Evolutionary conservation across 2,797 vertebrate genomes (phyloP).

Genomic region (Pteropus rufus): DNA sequence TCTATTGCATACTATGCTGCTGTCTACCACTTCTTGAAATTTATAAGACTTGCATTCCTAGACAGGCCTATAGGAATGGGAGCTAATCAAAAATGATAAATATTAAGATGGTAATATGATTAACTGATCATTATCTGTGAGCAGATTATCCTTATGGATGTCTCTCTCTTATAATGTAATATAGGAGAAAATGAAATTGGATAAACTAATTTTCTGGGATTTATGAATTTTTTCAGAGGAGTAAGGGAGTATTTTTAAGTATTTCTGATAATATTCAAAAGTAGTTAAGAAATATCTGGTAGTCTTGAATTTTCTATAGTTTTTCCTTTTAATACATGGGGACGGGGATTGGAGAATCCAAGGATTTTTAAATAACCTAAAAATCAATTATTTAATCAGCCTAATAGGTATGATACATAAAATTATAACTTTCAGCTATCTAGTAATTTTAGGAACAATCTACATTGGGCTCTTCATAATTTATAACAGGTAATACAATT

Average conservation of each 20-base stretch:
- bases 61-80: neutral
- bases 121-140: neutral
- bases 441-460: conserved; percentile 1
- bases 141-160: neutral
- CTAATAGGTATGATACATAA: neutral
- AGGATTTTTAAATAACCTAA: conserved; percentile 8
- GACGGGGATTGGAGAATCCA: neutral
- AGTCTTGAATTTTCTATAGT: neutral
- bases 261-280: neutral
- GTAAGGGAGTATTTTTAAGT: neutral
- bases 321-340: neutral
- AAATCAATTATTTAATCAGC: neutral
- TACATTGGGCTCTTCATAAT: neutral
- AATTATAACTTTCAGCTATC: neutral
- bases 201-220: neutral
- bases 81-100: neutral
- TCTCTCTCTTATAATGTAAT: neutral
- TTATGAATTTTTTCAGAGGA: neutral
- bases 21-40: neutral
- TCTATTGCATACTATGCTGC: neutral
- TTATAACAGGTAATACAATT: conserved; percentile 16
- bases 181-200: neutral
- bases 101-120: neutral
- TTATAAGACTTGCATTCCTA: neutral
- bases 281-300: neutral